Evolutionary conservation across 1,140 invertebrate genomes (phyloP), one percentile per base, ranked within the genome.

Genomic region (Anoplophora glabripennis): DNA sequence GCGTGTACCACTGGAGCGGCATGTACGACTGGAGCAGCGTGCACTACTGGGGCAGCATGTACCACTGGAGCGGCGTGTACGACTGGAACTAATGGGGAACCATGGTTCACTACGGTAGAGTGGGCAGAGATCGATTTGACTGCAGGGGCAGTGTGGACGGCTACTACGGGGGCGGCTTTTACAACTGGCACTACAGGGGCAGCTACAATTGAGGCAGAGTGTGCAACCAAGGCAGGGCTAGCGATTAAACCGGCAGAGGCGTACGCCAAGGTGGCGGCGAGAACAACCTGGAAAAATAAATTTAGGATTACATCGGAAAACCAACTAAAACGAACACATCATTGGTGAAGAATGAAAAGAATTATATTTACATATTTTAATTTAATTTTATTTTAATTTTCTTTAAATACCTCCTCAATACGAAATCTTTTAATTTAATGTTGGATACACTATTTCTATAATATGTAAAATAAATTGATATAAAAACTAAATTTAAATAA

Each of bases 201-300:
- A 41, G 55, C 46, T 28, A 28, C 5, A 28, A 28, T 28, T 28
- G 21, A 5, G 5, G 21, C 21, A 5, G 21, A 28, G 33, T 57
- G 57, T 1, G 54, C 66, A 18, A 81, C 69, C 15, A 65, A 52
- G 9, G 80, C 79, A 63, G 80, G 63, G 38, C 75, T 75, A 18
- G 74, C 71, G 14, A 79, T 63, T 3, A 80, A 67, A 42, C 79
- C 77, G 67, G 78, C 79, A 38, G 77, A 76, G 53, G 79, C 81
- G 66, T 76, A 80, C 57, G 81, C 81, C 70, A 83, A 70, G 64
- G 83, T 61, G 57, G 78, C 78, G 48, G 75, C 71, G 70, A 82
- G 75, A 55, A 76, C 75, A 52, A 81, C 63, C 79, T 80, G 69
- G 11, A 68, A 64, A 60, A 54, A 54, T 53, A 40, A 34, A 12